These are phyloP conservation scores for Charaxes varanes DNA, from an alignment of 1,140 invertebrate species.

Conservation along the genomic window DNA sequence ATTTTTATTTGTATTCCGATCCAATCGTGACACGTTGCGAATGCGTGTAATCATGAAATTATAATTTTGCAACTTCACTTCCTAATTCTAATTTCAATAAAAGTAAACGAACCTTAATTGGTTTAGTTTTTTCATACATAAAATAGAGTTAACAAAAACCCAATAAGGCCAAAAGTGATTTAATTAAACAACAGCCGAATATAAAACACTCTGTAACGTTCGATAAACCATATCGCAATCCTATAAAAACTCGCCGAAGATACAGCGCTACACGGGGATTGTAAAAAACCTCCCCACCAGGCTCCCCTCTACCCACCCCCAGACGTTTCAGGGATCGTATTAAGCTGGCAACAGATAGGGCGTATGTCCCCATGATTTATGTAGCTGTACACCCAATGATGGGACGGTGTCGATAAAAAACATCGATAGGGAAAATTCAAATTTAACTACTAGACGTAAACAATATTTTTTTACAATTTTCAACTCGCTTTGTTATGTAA, in stretches of 20 bases:
- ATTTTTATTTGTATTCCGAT: no score
- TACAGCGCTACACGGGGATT: conserved; percentile 23
- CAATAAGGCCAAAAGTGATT: no score
- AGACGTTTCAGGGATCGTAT: conserved; percentile 56
- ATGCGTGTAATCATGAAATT: no score
- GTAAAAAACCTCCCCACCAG: conserved; percentile 34
- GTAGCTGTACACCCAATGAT: conserved; percentile 38
- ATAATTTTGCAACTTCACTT: no score
- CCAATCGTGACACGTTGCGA: no score
- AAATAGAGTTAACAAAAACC: no score
- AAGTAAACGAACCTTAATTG: no score
- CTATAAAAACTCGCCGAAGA: conserved; percentile 31
- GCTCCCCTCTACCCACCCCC: conserved; percentile 18
- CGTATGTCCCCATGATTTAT: conserved; percentile 69
- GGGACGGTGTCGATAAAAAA: conserved; percentile 28
- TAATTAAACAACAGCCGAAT: no score
- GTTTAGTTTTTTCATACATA: no score
- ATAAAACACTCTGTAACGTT: conserved; percentile 3
- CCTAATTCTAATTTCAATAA: no score
- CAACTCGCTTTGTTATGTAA: no score
- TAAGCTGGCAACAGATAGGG: conserved; percentile 70
- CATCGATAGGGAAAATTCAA: conserved; percentile 8
- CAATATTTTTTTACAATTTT: no score
- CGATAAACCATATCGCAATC: conserved; percentile 19
- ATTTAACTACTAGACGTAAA: neutral